phyloP scores from a whole-genome alignment of 2,797 vertebrate genomes.

The Sebastes aleutianus region DNA sequence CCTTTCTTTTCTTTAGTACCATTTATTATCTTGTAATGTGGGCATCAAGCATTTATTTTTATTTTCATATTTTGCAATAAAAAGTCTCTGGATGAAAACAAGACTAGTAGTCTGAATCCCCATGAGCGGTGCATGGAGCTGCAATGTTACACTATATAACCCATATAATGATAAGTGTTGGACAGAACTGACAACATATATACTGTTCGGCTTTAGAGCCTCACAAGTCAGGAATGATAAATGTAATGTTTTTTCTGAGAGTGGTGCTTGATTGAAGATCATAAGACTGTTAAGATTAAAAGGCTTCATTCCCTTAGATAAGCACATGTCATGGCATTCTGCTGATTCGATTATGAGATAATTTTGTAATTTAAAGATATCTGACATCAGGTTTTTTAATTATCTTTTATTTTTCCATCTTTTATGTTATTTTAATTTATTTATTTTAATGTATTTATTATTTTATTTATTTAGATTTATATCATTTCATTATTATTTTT shows the following conservation, averaged over 20 bases:
- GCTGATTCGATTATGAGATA: not conserved
- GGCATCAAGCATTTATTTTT: not conserved
- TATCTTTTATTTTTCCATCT: too few species aligned
- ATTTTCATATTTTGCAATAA: not conserved
- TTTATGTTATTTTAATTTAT: too few species aligned
- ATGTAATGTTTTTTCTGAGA: too few species aligned
- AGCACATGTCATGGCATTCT: not conserved
- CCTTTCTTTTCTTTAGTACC: not conserved
- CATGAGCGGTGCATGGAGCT: not conserved
- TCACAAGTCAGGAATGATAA: not conserved
- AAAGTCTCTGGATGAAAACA: not conserved
- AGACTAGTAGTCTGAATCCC: not conserved
- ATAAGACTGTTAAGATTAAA: not conserved
- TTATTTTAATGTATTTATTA: too few species aligned
- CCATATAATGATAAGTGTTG: not conserved
- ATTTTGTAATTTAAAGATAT: not conserved
- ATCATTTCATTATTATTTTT: too few species aligned
- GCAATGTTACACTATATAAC: not conserved
- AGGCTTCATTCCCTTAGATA: not conserved
- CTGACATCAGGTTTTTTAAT: not conserved
- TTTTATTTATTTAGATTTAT: too few species aligned
- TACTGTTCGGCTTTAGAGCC: not conserved
- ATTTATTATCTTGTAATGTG: not conserved
- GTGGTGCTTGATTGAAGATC: not conserved
- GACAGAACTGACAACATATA: not conserved